phyloP scores from a whole-genome alignment of 2,888 invertebrate species.

The Leptopilina syphax region DNA sequence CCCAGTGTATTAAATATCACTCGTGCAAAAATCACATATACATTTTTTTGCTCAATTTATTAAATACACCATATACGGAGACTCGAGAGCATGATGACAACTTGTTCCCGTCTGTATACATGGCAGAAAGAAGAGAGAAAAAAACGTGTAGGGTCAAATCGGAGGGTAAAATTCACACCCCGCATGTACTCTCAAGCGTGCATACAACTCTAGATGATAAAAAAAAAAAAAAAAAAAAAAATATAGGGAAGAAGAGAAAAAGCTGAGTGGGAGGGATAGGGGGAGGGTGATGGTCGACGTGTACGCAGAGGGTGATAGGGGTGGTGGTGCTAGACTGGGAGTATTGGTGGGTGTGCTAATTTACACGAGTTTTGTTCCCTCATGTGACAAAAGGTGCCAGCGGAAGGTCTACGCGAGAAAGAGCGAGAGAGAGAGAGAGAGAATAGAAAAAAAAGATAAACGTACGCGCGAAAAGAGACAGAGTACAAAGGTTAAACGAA shows the following conservation, averaged over 20 bases:
- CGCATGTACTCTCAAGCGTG: constrained; percentile 59
- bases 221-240: constrained; percentile 45
- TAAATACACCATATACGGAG: background rate
- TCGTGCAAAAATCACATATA: background rate
- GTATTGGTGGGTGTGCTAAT: constrained; percentile 71
- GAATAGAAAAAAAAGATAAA: constrained; percentile 31
- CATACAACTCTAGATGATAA: constrained; percentile 47
- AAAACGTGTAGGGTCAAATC: constrained; percentile 19
- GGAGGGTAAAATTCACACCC: constrained; percentile 62
- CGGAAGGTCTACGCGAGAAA: constrained; percentile 60
- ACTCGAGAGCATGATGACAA: background rate
- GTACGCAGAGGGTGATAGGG: constrained; percentile 45
- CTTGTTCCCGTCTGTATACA: too few relatives aligned
- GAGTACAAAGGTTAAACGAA: constrained; percentile 49
- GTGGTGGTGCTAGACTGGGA: constrained; percentile 53
- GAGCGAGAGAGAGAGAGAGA: background rate
- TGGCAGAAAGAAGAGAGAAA: too few relatives aligned
- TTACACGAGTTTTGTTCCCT: constrained; percentile 73
- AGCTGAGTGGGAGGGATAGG: constrained; percentile 29
- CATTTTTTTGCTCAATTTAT: constrained; percentile 19
- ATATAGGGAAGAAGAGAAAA: constrained; percentile 46
- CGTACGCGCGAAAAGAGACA: constrained; percentile 46
- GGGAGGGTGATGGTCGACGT: constrained; percentile 20
- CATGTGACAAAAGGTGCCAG: constrained; percentile 70
- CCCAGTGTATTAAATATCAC: too few relatives aligned